Conservation (phyloP, 1,140 invertebrate genomes). For the Bradynema listronoti region DNA sequence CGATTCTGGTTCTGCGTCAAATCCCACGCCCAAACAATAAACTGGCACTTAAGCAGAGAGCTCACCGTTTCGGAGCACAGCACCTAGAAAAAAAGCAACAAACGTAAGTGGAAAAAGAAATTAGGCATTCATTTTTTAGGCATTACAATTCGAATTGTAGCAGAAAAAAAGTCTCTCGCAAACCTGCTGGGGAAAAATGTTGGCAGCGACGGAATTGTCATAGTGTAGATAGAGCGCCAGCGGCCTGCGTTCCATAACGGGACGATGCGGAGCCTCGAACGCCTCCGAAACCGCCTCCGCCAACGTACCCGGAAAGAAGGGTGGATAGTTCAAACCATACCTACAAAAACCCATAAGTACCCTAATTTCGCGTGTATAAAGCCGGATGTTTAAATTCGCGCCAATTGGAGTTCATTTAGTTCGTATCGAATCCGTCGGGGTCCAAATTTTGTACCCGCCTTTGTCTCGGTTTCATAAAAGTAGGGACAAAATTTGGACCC, state of each 20-base stretch:
- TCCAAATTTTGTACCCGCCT: no score
- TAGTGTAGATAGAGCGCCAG: conserved; percentile 40
- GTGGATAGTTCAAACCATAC: conserved; percentile 34
- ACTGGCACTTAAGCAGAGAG: conserved; percentile 34
- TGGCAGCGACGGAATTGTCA: conserved; percentile 31
- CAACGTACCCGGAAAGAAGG: conserved; percentile 23
- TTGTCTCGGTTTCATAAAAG: no score
- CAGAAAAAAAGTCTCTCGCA: neutral
- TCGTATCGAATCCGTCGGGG: no score
- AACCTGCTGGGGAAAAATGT: conserved; percentile 44
- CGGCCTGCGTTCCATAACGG: conserved; percentile 28
- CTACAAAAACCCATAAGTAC: conserved; percentile 23
- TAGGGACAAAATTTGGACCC: no score
- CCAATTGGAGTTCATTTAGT: no score
- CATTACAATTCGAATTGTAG: neutral
- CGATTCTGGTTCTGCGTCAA: conserved; percentile 29
- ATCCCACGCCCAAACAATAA: conserved; percentile 41
- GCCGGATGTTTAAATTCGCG: no score
- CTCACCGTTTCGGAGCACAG: conserved; percentile 30
- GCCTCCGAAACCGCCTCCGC: conserved; percentile 28
- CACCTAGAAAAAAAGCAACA: conserved; percentile 29
- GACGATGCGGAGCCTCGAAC: conserved; percentile 20
- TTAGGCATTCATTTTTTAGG: neutral
- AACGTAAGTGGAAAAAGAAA: conserved; percentile 16
- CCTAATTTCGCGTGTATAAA: no score